Base-by-base conservation (phyloP, 2,797 vertebrate genomes). In the Myoxocephalus aenaeus region DNA sequence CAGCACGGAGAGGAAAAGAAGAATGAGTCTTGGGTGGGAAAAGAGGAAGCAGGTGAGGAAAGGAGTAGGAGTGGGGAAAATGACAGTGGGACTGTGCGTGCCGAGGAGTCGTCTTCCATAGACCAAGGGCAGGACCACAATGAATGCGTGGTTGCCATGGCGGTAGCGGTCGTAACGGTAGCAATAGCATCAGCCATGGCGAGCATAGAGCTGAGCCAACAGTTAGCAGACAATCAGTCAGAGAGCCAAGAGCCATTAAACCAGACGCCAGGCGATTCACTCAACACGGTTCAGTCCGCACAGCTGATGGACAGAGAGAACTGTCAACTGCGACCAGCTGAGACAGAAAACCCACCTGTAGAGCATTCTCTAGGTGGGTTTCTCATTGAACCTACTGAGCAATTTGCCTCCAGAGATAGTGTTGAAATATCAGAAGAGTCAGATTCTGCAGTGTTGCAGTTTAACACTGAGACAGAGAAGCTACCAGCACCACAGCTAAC, bases 141-240 rank as follows among this genome's bases (percentile, higher is more conserved):
- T 2, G 56, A 83, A 48, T 62, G 77, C 5, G 22, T 90, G 4
- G 79, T 72, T 1, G 87, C 84, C 42, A 69, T 90, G 27, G 87
- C 90, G 0, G 70, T 90, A 44, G 90, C 86, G n/a, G 67, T 92
- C 4, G 89, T 91, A 6, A 70, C 83, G 0, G 81, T 92, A 64
- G 90, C 91, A 10, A 46, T 92, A 83, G 90, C 87, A 27, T 88
- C 89, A 36, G 90, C 91, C 5, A 14, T 87, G 22, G 81, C 76
- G 9, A 80, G 46, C 40, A 13, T 90, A 42, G 91, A 91, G 65
- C 62, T 86, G 54, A 72, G 58, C 56, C 82, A 83, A n/a, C 22
- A 22, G 70, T 27, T 74, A 13, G 34, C 48, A 14, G 18, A 48
- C 36, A 46, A 2, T 61, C 65, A 34, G 59, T 27, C 77, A 53